Percentiles rank a stretch among this genome's conserved stretches.
These are phyloP conservation scores for Neosilurus hyrtlii DNA, from an alignment of 2,797 vertebrate species.

Conservation along the genomic window DNA sequence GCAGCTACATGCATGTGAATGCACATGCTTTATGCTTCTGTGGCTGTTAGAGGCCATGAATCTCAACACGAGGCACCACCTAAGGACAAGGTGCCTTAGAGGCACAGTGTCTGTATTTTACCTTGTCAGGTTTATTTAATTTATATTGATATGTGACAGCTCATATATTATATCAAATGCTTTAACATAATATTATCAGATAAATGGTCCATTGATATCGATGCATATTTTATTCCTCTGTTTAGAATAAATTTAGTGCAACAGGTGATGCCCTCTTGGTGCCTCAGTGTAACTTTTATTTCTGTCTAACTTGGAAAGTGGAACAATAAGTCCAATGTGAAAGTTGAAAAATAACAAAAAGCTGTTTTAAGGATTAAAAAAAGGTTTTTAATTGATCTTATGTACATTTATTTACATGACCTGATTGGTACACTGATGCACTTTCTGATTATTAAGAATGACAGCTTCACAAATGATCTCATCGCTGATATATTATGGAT, in stretches of 20 bases:
- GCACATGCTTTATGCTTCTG: conserved; percentile 43
- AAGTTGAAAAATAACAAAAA: not conserved
- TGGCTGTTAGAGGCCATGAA: conserved; percentile 43
- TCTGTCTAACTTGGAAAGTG: not conserved
- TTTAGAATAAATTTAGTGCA: conserved; percentile 11
- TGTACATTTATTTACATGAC: not conserved
- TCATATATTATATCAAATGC: conserved; percentile 51
- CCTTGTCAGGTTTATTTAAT: conserved; percentile 40
- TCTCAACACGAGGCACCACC: conserved; percentile 37
- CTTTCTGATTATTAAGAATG: not conserved
- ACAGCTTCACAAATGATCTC: not conserved
- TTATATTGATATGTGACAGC: conserved; percentile 51
- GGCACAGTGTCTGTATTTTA: conserved; percentile 46
- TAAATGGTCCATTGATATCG: conserved; percentile 37
- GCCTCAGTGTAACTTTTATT: not conserved
- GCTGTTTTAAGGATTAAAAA: not conserved
- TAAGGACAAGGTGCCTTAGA: conserved; percentile 43
- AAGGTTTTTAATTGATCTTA: not conserved
- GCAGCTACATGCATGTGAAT: conserved; percentile 42
- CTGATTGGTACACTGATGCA: too few relatives aligned
- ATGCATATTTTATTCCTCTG: conserved; percentile 15
- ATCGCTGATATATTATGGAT: not conserved
- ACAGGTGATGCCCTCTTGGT: conserved; percentile 30
- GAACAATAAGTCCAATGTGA: not conserved
- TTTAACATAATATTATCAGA: conserved; percentile 46